Base-by-base conservation (phyloP, 2,888 invertebrate species). In the Lordiphosa andalusiaca region DNA sequence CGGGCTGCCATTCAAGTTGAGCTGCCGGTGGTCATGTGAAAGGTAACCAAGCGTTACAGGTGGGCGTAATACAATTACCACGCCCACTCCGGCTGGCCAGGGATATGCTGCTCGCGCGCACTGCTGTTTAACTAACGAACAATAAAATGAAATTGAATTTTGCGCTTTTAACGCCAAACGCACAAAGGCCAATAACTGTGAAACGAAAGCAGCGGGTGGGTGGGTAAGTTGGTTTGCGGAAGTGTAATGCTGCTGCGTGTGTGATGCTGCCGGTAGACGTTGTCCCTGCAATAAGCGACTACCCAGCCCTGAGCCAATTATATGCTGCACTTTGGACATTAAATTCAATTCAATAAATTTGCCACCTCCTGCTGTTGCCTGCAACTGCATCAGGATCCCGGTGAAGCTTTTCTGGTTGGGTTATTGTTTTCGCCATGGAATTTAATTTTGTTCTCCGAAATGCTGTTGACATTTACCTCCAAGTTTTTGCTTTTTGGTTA, bases 71-170 rank as follows among this genome's bases (percentile, higher is more conserved):
- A 68, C 81, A 71, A 68, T 65, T 55, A 62, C 69, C 82, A 73
- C 81, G 71, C 77, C 81, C 61, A 21, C 23, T 21, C n/a, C 6
- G 13, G 23, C 12, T 4, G 6, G 21, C 37, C 40, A 6, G 21
- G 21, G n/a, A 44, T 44, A 33, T 13, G 33, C 25, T 23, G 12
- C 25, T 7, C 33, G 33, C 30, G 44, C 44, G 16, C 40, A 54
- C 61, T 63, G 57, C 65, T 78, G 69, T 80, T 80, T 78, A 82
- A 78, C 76, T 73, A 80, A 59, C 72, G 80, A 73, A 80, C 83
- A 80, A 80, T 80, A 76, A 80, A 80, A 73, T 67, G 67, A 83
- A 80, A 80, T 82, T 82, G 80, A 82, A 80, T 80, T 80, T 80
- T 80, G 80, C 69, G 78, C 82, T 82, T 82, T 82, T 82, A 82